Evolutionary conservation across 2,888 invertebrate species (phyloP), one percentile per base, ranked within the genome.

Genomic region (Drosophila robusta): DNA sequence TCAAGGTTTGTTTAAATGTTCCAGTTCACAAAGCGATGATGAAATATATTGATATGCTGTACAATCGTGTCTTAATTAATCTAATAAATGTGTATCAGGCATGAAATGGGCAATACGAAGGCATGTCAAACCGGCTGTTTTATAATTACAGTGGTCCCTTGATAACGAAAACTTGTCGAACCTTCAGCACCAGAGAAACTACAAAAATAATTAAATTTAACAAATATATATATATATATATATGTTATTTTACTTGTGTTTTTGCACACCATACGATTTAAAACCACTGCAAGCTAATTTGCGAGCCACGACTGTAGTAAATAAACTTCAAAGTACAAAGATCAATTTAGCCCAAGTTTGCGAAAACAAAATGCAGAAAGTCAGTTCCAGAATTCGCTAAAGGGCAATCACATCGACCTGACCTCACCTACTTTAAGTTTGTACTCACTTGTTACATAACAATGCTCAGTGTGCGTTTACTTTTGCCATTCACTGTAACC

Each of bases 391-490:
- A 42, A 52, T 66, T 29, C 1, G n/a, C 2, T 8, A 60, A 24
- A 39, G 9, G 16, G 29, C 22, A 75, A 71, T 49, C 39, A 34
- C 34, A 46, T 5, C 24, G 55, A 56, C 44, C 60, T 63, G 60
- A 75, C 63, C 70, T 75, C 22, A 55, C 54, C 16, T 57, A 64
- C 36, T 57, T 46, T 46, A 36, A 9, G 3, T 9, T 8, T 24
- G 26, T n/a, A 11, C 49, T 54, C 42, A 50, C 16, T 54, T 64
- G 46, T 80, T 80, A 78, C 79, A 80, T 87, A 80, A 80, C 54
- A 49, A 16, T 41, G 62, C 16, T 24, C 5, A 44, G 50, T 63
- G 76, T 61, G 24, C 58, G 56, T 42, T 62, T 52, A 75, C 76
- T 69, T 65, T 57, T 65, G 54, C 45, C 64, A 55, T 58, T 65